Percentiles rank a stretch among this genome's conserved stretches.
Conservation (phyloP, 2,113 vertebrate genomes). For the Pithys albifrons region DNA sequence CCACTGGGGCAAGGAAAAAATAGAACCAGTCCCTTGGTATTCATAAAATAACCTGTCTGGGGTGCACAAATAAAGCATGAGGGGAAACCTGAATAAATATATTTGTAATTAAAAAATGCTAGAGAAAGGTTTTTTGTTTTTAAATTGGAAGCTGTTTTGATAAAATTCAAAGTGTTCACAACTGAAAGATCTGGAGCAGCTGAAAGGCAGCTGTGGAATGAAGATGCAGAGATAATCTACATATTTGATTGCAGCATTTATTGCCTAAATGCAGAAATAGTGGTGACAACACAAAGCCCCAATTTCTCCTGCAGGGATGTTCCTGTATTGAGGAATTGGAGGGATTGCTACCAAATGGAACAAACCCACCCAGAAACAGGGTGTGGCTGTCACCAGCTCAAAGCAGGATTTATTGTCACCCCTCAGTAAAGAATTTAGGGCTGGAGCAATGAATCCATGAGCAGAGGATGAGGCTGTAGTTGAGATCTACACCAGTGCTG, state of each 20-base stretch:
- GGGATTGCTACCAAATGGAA: background rate
- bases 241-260: background rate
- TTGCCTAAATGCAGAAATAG: background rate
- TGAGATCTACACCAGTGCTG: background rate
- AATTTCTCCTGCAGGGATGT: background rate
- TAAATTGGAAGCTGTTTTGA: background rate
- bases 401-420: background rate
- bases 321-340: background rate
- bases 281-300: background rate
- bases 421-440: background rate
- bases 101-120: background rate
- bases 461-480: background rate
- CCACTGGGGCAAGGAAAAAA: background rate
- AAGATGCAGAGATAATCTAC: background rate
- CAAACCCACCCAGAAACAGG: background rate
- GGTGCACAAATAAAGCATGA: background rate
- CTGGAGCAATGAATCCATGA: background rate
- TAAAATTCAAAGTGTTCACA: background rate
- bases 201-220: background rate
- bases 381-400: background rate
- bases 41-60: background rate
- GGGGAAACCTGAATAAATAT: background rate
- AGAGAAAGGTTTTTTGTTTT: background rate
- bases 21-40: background rate
- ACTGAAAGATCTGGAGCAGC: background rate